Percentiles rank a stretch among this genome's conserved stretches.
phyloP scores from a whole-genome alignment of 2,797 vertebrate genomes.

The Anisognathus igniventris region DNA sequence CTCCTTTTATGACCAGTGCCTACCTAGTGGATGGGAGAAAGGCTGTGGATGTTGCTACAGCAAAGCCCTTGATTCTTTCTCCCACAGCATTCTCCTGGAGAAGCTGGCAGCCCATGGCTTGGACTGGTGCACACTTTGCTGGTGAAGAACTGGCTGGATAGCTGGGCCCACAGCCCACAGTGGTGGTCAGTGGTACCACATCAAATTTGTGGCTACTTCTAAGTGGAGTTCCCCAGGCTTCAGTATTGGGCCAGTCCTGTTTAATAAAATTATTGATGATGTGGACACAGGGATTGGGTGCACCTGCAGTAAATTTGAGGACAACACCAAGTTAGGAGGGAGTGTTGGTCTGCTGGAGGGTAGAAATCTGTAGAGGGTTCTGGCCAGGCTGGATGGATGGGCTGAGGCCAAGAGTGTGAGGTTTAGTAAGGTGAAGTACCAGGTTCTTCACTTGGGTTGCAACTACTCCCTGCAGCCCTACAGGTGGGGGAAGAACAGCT shows the following conservation, averaged over 20 bases:
- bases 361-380: neutral
- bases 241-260: neutral
- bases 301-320: neutral
- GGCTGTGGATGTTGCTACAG: neutral
- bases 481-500: neutral
- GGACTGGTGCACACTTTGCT: neutral
- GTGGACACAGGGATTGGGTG: fast-evolving
- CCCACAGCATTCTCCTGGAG: neutral
- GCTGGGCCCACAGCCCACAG: neutral
- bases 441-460: neutral
- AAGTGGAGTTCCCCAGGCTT: neutral
- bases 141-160: neutral
- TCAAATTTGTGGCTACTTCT: neutral
- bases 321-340: neutral
- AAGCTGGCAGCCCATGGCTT: neutral
- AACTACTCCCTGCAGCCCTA: neutral
- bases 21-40: neutral
- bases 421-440: neutral
- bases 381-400: neutral
- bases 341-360: neutral
- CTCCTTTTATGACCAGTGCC: neutral
- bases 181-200: neutral
- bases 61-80: neutral
- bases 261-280: neutral
- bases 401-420: fast-evolving